Conservation (phyloP, 2,888 invertebrate species). For the Graphium colonna region DNA sequence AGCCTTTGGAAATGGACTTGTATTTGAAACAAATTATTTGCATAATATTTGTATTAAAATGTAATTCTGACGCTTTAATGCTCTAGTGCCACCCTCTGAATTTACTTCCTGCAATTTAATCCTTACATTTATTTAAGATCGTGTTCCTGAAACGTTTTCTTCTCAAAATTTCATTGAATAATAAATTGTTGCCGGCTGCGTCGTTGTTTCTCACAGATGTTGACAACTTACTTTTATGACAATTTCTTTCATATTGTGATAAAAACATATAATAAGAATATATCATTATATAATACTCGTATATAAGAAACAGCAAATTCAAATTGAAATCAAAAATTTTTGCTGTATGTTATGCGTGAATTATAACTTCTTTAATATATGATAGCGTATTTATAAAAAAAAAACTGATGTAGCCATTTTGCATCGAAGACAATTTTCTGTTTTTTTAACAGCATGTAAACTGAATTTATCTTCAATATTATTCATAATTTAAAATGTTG, state of each 20-base stretch:
- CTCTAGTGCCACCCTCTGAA: background rate
- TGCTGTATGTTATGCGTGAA: too few relatives aligned
- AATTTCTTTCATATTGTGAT: background rate
- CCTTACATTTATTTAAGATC: conserved; percentile 11
- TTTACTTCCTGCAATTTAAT: conserved; percentile 9
- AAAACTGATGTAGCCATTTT: too few relatives aligned
- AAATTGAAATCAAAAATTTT: too few relatives aligned
- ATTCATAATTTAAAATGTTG: too few relatives aligned
- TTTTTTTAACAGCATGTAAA: too few relatives aligned
- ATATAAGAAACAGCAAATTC: too few relatives aligned
- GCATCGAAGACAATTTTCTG: too few relatives aligned
- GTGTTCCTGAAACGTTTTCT: conserved; percentile 12
- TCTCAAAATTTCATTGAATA: conserved; percentile 12
- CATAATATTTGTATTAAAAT: background rate
- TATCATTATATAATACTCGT: too few relatives aligned
- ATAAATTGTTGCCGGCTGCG: conserved; percentile 14
- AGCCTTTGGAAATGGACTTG: background rate
- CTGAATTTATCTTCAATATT: too few relatives aligned
- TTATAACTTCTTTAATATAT: too few relatives aligned
- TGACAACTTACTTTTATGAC: conserved; percentile 14
- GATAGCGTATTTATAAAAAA: too few relatives aligned
- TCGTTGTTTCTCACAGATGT: conserved; percentile 14
- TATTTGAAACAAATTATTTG: background rate
- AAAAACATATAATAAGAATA: background rate
- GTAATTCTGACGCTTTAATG: background rate